Percentiles rank a stretch among this genome's conserved stretches.
phyloP scores from a whole-genome alignment of 2,113 vertebrate species.

The Prionailurus bengalensis region DNA sequence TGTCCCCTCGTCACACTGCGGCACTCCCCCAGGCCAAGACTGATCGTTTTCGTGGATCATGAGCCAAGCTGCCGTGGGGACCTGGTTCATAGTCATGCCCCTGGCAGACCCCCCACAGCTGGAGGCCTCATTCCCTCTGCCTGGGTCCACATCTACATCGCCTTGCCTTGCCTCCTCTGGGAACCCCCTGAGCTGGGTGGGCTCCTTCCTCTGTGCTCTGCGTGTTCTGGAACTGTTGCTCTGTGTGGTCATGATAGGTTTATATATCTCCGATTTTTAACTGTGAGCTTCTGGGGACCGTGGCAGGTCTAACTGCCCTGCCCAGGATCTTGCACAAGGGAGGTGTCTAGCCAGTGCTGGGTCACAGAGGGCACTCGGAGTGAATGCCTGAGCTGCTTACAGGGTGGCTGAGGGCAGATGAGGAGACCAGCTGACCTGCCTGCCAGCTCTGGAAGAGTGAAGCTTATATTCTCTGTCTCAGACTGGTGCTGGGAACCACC shows the following conservation, averaged over 20 bases:
- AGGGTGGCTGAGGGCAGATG: background rate
- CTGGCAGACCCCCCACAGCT: background rate
- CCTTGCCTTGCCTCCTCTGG: background rate
- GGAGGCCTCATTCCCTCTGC: background rate
- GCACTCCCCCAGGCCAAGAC: background rate
- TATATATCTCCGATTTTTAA: background rate
- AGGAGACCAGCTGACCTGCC: background rate
- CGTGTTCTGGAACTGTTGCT: background rate
- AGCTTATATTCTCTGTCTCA: background rate
- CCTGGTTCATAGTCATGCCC: background rate
- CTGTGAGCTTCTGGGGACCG: background rate
- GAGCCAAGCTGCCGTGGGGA: background rate
- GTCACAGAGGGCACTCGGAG: rapidly evolving
- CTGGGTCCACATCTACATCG: background rate
- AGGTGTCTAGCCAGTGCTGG: rapidly evolving
- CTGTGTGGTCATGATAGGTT: rapidly evolving
- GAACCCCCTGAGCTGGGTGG: background rate
- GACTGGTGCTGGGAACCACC: background rate
- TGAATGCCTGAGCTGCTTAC: background rate
- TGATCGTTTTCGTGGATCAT: rapidly evolving
- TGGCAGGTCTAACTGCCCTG: rapidly evolving
- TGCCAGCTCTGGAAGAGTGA: background rate
- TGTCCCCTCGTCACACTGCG: rapidly evolving
- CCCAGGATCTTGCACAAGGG: background rate
- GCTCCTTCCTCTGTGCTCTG: background rate